Conservation (phyloP, 2,888 invertebrate species). For the Melanchra persicariae region DNA sequence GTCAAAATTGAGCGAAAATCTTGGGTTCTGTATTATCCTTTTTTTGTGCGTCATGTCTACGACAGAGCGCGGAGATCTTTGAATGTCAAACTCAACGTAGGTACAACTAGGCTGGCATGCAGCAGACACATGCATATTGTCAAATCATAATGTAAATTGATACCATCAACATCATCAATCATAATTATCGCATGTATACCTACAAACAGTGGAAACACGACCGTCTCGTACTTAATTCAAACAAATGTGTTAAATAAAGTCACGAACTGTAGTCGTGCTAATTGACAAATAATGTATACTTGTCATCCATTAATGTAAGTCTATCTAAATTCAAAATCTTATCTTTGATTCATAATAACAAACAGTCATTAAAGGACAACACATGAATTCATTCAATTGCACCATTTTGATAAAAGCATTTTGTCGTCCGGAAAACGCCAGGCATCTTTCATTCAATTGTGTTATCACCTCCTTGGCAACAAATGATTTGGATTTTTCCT, state of each 20-base stretch:
- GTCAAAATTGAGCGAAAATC: not conserved
- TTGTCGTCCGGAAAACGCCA: constrained; percentile 10
- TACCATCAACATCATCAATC: constrained; percentile 48
- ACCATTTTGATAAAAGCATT: constrained; percentile 40
- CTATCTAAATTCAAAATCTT: constrained; percentile 41
- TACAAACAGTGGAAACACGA: constrained; percentile 1
- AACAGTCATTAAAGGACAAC: constrained; percentile 6
- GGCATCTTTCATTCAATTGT: constrained; percentile 27
- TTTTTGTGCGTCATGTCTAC: constrained; percentile 3
- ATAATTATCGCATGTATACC: constrained; percentile 32
- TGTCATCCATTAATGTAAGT: constrained; percentile 18
- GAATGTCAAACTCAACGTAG: not conserved
- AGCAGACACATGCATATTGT: constrained; percentile 15
- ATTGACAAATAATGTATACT: not conserved
- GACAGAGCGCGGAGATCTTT: not conserved
- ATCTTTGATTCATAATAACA: constrained; percentile 39
- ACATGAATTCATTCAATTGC: constrained; percentile 33
- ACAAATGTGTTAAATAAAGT: not conserved
- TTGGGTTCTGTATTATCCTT: constrained; percentile 1
- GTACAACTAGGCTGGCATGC: constrained; percentile 9
- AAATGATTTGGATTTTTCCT: constrained; percentile 52
- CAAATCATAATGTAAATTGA: constrained; percentile 23
- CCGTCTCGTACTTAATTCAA: not conserved
- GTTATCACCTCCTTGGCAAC: constrained; percentile 32
- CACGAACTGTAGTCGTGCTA: constrained; percentile 17